phyloP scores from a whole-genome alignment of 2,888 invertebrate species.

The Gerosis bhagava region DNA sequence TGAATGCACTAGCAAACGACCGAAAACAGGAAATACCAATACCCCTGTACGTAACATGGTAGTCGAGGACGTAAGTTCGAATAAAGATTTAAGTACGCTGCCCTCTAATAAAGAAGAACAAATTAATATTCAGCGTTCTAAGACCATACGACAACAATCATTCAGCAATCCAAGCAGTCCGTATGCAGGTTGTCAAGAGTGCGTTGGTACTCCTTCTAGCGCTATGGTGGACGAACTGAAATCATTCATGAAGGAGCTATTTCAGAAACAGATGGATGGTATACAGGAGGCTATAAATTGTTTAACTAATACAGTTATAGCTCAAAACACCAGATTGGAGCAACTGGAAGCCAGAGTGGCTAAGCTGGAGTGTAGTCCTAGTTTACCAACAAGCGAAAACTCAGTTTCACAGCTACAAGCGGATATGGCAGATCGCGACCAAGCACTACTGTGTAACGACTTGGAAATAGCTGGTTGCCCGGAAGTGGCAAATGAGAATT shows the following conservation, averaged over 20 bases:
- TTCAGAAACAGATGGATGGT: neutral
- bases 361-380: neutral
- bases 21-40: neutral
- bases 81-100: too few relatives aligned
- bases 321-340: neutral
- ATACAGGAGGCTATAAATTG: neutral
- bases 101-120: too few relatives aligned
- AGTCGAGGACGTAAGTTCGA: too few relatives aligned
- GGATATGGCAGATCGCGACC: slow-evolving; percentile 5
- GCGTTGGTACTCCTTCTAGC: neutral
- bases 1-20: neutral
- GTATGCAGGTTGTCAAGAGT: too few relatives aligned
- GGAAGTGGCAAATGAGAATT: neutral
- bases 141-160: neutral
- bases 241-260: neutral
- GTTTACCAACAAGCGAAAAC: too few relatives aligned
- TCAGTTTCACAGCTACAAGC: neutral
- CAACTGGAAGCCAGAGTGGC: neutral
- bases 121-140: neutral
- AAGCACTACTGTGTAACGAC: neutral
- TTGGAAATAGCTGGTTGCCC: neutral
- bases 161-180: neutral
- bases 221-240: neutral
- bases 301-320: neutral
- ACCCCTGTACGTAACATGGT: neutral